Evolutionary conservation across 1,140 invertebrate genomes (phyloP), one percentile per base, ranked within the genome.

Genomic region (Brachionus plicatilis): DNA sequence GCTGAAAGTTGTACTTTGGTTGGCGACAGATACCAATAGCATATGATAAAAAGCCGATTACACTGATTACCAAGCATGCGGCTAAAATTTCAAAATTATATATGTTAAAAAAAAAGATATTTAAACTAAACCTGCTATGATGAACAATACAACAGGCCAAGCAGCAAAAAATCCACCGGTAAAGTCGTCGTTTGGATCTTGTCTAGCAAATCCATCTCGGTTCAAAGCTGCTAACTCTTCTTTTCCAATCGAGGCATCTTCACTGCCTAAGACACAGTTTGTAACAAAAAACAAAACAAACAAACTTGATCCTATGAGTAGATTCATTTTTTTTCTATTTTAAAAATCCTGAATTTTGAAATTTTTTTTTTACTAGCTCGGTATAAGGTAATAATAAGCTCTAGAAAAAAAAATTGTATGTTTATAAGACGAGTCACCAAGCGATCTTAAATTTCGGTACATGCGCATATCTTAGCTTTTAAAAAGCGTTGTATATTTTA

Each of bases 21-120:
- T 3, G 20, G 12, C 79, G 79, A 82, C 79, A 82, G 14, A 82
- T 82, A 20, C 79, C 79, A 82, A 68, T 27, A 20, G 79, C 79
- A 82, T 82, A 82, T 20, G 27, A n/a, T 9, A 82, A 82, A 82
- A 82, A 65, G 8, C 9, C 20, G 27, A 82, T 7, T n/a, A 82
- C 43, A 20, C 37, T 47, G 12, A 82, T 43, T 27, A 65, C 53
- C 53, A 82, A 66, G 33, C 50, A 82, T 17, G 53, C 20, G 43
- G 79, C 79, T 82, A 24, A 33, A 45, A 24, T 45, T 37, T 33
- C 12, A 79, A 24, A n/a, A 9, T 17, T 43, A 6, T 43, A 6
- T 50, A 80, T 4, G 9, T 24, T 7, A 6, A 7, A 37, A 37
- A 37, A 37, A 37, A 50, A 60, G 56, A 56, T 43, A 8, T 80